These are phyloP conservation scores for Phytoseiulus persimilis DNA, from an alignment of 2,888 invertebrate species.

Conservation along the genomic window DNA sequence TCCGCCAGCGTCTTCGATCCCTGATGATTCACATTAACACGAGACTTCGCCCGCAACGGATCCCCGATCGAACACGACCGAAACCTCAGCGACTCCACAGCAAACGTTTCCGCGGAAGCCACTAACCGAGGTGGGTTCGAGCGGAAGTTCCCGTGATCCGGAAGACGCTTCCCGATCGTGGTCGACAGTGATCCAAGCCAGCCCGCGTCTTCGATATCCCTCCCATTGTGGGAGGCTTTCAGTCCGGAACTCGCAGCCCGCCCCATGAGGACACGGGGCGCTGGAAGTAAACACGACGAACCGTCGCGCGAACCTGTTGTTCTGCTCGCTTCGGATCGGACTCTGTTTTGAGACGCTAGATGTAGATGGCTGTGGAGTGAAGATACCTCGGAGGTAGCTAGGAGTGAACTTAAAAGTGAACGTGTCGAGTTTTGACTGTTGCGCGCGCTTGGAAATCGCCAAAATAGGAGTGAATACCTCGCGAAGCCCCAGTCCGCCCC, in stretches of 20 bases:
- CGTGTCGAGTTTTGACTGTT: not conserved
- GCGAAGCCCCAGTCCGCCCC: slow-evolving; percentile 35
- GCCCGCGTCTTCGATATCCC: too few species aligned
- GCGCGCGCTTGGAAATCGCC: not conserved
- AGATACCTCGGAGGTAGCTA: not conserved
- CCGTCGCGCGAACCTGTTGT: too few species aligned
- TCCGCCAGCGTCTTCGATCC: not conserved
- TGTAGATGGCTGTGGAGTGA: not conserved
- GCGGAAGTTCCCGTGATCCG: too few species aligned
- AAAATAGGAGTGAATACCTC: slow-evolving; percentile 38
- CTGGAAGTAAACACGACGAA: too few species aligned
- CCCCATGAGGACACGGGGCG: too few species aligned
- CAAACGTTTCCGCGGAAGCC: not conserved
- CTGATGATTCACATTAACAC: not conserved
- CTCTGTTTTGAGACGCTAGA: not conserved
- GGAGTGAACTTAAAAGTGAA: not conserved
- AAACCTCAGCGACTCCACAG: not conserved
- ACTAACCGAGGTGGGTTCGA: too few species aligned
- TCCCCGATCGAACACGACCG: not conserved
- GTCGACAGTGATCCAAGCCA: too few species aligned
- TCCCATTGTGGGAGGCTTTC: too few species aligned
- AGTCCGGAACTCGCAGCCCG: too few species aligned
- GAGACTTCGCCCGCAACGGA: not conserved
- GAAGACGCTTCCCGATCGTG: too few species aligned
- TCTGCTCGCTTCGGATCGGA: too few species aligned